These are phyloP conservation scores for Chromoteleia sp. DNA, from an alignment of 2,888 invertebrate species.

Conservation along the genomic window DNA sequence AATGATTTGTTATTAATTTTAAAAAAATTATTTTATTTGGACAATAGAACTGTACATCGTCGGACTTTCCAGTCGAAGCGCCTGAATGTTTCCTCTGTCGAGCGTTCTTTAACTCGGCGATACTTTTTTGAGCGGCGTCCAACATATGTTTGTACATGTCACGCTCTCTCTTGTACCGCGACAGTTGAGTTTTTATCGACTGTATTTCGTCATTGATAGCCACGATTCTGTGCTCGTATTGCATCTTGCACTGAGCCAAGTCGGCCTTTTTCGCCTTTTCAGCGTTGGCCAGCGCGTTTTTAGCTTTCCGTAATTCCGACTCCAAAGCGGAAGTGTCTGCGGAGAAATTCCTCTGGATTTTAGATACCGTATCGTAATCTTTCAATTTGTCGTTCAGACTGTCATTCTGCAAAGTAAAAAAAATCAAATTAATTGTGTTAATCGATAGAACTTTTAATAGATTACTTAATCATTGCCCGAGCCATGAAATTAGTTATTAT, in stretches of 20 bases:
- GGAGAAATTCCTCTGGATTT: constrained; percentile 91
- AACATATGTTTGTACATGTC: constrained; percentile 96
- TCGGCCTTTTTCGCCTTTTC: constrained; percentile 92
- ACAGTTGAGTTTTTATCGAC: constrained; percentile 90
- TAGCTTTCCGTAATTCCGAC: constrained; percentile 90
- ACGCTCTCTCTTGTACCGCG: constrained; percentile 93
- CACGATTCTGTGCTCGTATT: constrained; percentile 94
- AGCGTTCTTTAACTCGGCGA: constrained; percentile 89
- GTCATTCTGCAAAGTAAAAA: constrained; percentile 87
- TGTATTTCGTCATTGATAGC: constrained; percentile 93
- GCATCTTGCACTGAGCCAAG: constrained; percentile 91
- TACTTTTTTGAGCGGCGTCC: constrained; percentile 93
- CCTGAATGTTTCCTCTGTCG: constrained; percentile 79
- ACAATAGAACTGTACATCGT: constrained; percentile 85
- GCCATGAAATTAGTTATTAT: too few relatives aligned
- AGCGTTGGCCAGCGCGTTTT: constrained; percentile 87
- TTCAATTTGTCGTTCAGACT: constrained; percentile 92
- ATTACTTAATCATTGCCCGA: too few relatives aligned
- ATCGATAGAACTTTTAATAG: too few relatives aligned
- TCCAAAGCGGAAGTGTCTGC: constrained; percentile 91
- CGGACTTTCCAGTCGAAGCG: constrained; percentile 89
- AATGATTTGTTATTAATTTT: too few relatives aligned
- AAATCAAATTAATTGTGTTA: too few relatives aligned
- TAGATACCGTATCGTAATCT: constrained; percentile 93
- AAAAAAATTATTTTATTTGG: too few relatives aligned